Base-by-base conservation (phyloP, 2,888 invertebrate species). In the Ophioninae sp. region DNA sequence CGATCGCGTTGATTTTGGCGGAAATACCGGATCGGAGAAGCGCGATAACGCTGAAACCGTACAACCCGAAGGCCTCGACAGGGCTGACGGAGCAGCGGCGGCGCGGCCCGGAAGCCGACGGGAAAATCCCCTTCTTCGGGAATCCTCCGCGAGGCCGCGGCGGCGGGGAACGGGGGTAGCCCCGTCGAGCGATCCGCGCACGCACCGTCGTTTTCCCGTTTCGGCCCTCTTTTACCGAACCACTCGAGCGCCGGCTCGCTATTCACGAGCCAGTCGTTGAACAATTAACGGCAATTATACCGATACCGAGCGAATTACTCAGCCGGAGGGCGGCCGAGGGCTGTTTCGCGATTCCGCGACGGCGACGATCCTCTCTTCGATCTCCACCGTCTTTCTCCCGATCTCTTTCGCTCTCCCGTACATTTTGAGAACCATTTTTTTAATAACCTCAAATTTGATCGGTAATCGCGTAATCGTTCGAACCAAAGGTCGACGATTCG, bases 211-310 rank as follows among this genome's bases (percentile, higher is more conserved):
- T 75, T 76, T 68, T 50, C 67, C 74, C 69, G 67, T 69, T 76
- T 78, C 23, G 65, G 72, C 70, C 61, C 68, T 72, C 67, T 75
- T 82, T n/a, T n/a, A 78, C 81, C 72, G 84, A 81, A 85, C 74
- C 88, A 89, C 89, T 90, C 89, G 86, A 87, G 87, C 88, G 87
- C 88, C 87, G 87, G 88, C 85, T 87, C 87, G 88, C 87, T 88
- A 90, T 90, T 91, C 89, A 88, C 87, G 85, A 86, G 86, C 87
- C 86, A 87, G 87, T 89, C 87, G 91, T 92, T 91, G 90, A 91
- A 91, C 89, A 90, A 92, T 92, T 92, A 91, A 90, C 89, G 88
- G 90, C 89, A 91, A 92, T 92, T 92, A 92, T 73, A 41, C 21
- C 41, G 59, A 79, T 79, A 87, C 89, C 90, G 89, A 90, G 90